Evolutionary conservation across 2,888 invertebrate species (phyloP).

Genomic region (Drosophila phalerata): DNA sequence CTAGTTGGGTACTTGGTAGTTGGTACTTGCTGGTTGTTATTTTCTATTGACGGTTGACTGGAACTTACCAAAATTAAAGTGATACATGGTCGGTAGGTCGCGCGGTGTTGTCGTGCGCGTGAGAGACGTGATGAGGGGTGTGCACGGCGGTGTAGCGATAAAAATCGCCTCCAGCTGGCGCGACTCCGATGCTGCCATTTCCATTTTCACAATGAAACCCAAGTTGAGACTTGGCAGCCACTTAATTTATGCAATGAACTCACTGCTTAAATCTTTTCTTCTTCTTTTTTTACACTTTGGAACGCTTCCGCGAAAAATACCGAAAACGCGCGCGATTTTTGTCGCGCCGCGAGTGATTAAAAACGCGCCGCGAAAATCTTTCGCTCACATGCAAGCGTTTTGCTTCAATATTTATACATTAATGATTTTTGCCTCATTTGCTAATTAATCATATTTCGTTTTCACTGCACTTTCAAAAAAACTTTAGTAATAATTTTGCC

Average conservation of each 20-base stretch:
- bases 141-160: constrained; percentile 64
- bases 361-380: constrained; percentile 62
- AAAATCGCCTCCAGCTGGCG: constrained; percentile 68
- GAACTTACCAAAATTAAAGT: constrained; percentile 77
- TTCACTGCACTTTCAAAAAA: constrained; percentile 80
- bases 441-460: constrained; percentile 81
- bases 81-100: constrained; percentile 80
- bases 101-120: constrained; percentile 78
- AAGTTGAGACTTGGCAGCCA: constrained; percentile 35
- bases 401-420: constrained; percentile 62
- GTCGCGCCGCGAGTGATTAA: constrained; percentile 62
- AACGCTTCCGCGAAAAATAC: constrained; percentile 37
- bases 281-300: constrained; percentile 14
- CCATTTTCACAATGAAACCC: constrained; percentile 29
- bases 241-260: constrained; percentile 69
- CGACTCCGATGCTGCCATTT: constrained; percentile 55
- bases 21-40: background rate
- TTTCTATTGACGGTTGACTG: constrained; percentile 6
- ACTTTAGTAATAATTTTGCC: constrained; percentile 70
- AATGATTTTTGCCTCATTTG: constrained; percentile 65
- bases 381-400: constrained; percentile 64
- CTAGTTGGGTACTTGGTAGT: background rate
- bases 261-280: constrained; percentile 36
- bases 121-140: constrained; percentile 57
- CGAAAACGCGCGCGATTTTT: constrained; percentile 58